These are phyloP conservation scores for Drosophila ezoana DNA, from an alignment of 2,888 invertebrate species.

Conservation along the genomic window DNA sequence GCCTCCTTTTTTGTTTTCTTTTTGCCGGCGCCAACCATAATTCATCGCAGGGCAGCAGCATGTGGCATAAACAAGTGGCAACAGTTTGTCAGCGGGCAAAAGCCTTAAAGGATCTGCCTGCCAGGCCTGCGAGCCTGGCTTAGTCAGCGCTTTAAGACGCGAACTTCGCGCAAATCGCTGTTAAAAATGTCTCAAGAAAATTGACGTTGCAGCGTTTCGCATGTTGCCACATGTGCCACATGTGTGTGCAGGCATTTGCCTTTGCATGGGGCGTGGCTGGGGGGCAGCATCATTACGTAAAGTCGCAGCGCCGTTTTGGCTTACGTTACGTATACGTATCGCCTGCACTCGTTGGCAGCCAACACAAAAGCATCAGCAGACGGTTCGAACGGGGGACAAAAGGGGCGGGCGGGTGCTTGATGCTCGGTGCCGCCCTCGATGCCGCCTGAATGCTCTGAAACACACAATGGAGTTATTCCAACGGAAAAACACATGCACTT, in stretches of 20 bases:
- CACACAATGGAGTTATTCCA: conserved; percentile 81
- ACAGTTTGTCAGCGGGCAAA: conserved; percentile 74
- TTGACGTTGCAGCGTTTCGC: conserved; percentile 50
- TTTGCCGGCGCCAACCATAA: conserved; percentile 71
- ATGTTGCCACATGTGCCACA: conserved; percentile 38
- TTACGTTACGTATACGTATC: conserved; percentile 73
- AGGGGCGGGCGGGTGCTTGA: conserved; percentile 19
- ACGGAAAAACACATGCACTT: conserved; percentile 80
- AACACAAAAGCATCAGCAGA: conserved; percentile 13
- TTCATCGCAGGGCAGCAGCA: conserved; percentile 66
- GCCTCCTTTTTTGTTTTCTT: conserved; percentile 29
- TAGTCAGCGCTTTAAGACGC: conserved; percentile 56
- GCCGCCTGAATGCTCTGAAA: conserved; percentile 73
- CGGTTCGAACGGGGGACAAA: conserved; percentile 2
- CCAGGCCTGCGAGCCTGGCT: conserved; percentile 2
- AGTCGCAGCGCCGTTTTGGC: conserved; percentile 56
- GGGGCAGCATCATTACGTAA: conserved; percentile 64
- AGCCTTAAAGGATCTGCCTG: conserved; percentile 62
- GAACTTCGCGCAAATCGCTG: conserved; percentile 53
- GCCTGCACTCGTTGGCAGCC: conserved; percentile 18
- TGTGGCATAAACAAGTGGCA: conserved; percentile 79
- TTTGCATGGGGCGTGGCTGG: not conserved
- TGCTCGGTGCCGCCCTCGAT: conserved; percentile 47
- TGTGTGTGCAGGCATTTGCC: conserved; percentile 56
- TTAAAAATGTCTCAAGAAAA: conserved; percentile 63